These are phyloP conservation scores for Nibea albiflora DNA, from an alignment of 2,113 vertebrate genomes.

Conservation along the genomic window DNA sequence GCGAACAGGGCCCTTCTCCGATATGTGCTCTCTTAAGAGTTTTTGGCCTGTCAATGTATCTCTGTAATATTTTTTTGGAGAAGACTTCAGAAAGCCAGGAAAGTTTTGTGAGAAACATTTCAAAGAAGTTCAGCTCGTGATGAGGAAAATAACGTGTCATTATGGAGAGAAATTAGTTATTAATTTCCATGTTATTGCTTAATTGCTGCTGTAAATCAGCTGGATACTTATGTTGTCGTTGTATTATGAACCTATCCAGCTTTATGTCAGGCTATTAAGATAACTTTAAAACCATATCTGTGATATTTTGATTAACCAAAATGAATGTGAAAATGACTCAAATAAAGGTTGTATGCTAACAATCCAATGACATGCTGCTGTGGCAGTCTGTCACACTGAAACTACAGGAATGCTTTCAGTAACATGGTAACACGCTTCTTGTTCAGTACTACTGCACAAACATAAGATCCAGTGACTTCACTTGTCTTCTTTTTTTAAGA, in stretches of 20 bases:
- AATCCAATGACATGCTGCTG: neutral
- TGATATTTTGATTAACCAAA: slow-evolving; percentile 10
- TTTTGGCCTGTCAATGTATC: slow-evolving; percentile 62
- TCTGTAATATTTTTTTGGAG: slow-evolving; percentile 61
- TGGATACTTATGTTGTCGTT: neutral
- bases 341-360: neutral
- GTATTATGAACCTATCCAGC: neutral
- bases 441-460: neutral
- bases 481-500: neutral
- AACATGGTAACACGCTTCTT: neutral
- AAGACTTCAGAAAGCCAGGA: slow-evolving; percentile 33
- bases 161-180: neutral
- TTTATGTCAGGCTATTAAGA: neutral
- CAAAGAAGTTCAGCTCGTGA: slow-evolving; percentile 15
- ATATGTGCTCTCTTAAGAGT: slow-evolving; percentile 73
- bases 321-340: neutral
- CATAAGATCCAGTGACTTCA: neutral
- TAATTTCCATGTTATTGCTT: neutral
- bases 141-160: neutral
- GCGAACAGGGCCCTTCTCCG: slow-evolving; percentile 69
- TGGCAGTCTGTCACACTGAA: slow-evolving; percentile 5
- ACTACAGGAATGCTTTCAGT: neutral
- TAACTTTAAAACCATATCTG: slow-evolving; percentile 4
- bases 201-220: slow-evolving; percentile 7
- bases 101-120: slow-evolving; percentile 41